Base-by-base conservation (phyloP, 2,113 vertebrate species). In the Blennius ocellaris region DNA sequence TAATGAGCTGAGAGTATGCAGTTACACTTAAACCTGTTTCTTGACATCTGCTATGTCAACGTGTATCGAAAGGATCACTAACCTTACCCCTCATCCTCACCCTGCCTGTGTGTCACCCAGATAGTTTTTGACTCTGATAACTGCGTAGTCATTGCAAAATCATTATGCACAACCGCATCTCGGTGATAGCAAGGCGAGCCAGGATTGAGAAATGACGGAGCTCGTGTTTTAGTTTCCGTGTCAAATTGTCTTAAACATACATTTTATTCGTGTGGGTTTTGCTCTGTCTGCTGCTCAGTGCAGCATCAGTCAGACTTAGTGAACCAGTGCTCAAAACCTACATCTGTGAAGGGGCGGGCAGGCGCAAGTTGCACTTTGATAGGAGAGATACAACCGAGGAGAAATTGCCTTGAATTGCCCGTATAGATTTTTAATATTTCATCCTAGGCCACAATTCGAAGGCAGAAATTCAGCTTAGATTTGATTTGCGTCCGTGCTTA, bases 121-220 rank as follows among this genome's bases (percentile, higher is more conserved):
- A 45, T 82, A 72, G 63, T 62, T 73, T 30, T 64, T 76, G 40
- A 78, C 49, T 45, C 65, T 45, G 53, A 45, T 30, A 52, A 68
- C 48, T 12, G 68, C 41, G 11, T 69, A 9, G 11, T 58, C 21
- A 43, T 56, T n/a, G 68, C 49, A 76, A 30, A 64, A 62, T 59
- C 30, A 79, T 67, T 72, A 78, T 80, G 69, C 84, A 86, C 83
- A 65, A 61, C 66, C n/a, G 15, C 11, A 59, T 66, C 60, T 68
- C 61, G 14, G 58, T 54, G 53, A 54, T 36, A 48, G 49, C 5
- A 38, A 71, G 62, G 65, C 60, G 48, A 40, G 15, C 47, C 39
- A 43, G 38, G 38, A 52, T 49, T 60, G 50, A 58, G 66, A 30
- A 60, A 10, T 41, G 17, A 47, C 43, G 51, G 11, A 43, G 48